Conservation (phyloP, 2,113 vertebrate species). For the Engystomops pustulosus region DNA sequence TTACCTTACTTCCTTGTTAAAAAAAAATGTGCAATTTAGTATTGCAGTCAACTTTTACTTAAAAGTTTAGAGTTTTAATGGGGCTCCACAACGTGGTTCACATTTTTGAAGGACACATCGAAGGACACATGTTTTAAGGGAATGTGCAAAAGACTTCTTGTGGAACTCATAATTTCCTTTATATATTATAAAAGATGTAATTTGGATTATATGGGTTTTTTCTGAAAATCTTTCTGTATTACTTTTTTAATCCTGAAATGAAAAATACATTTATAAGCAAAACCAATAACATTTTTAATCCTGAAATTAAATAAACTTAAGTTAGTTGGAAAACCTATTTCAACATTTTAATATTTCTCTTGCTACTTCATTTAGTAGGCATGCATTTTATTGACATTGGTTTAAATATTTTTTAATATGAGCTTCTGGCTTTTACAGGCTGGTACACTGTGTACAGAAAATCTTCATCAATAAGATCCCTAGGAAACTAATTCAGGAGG, state of each 20-base stretch:
- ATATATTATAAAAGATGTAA: neutral
- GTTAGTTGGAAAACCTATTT: neutral
- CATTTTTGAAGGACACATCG: no score
- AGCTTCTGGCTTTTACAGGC: neutral
- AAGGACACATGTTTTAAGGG: neutral
- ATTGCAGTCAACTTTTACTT: no score
- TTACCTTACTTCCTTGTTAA: no score
- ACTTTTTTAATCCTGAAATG: slow-evolving; percentile 15
- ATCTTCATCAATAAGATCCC: slow-evolving; percentile 31
- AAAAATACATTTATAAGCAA: slow-evolving; percentile 18
- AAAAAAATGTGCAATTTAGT: no score
- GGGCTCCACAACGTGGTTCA: neutral
- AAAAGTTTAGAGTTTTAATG: no score
- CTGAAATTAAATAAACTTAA: slow-evolving; percentile 11
- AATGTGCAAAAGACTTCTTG: neutral
- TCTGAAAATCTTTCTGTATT: neutral
- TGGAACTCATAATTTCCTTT: neutral
- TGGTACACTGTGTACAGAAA: neutral
- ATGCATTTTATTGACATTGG: slow-evolving; percentile 22
- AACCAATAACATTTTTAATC: slow-evolving; percentile 1
- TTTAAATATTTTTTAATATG: slow-evolving; percentile 22
- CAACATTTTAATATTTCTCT: slow-evolving; percentile 17
- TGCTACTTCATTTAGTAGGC: slow-evolving; percentile 11
- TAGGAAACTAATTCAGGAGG: slow-evolving; percentile 22
- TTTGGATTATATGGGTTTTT: neutral